Evolutionary conservation across 2,797 vertebrate genomes (phyloP), one percentile per base, ranked within the genome.

Genomic region (Nannoperca australis): DNA sequence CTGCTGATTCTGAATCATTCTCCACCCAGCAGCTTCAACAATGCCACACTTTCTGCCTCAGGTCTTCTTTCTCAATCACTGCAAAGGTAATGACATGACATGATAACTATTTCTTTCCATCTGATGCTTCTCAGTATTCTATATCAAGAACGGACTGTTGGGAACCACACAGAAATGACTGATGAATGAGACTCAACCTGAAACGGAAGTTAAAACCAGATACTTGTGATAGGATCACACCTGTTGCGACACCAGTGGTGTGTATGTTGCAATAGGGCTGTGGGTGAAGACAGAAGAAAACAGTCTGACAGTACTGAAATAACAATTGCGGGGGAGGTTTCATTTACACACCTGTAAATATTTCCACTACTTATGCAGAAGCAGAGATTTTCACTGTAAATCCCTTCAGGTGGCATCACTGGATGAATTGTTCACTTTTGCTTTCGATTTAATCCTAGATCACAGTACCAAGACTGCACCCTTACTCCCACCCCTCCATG

Each of bases 401-500:
- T 36, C 1, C 7, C 20, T 5, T 7, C 32, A 40, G 27, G 18
- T 73, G 38, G 20, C 18, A 7, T 24, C 18, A n/a, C 53, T 40
- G 1, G 3, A 59, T 54, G 6, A 42, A 58, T 72, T 50, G 4
- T 53, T 55, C 8, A 6, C 1, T 62, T 45, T 51, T 54, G 42
- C 34, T 42, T 73, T 74, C 51, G 4, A 63, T 72, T 81, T 36
- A 2, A 24, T 64, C 34, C 20, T 58, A 93, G 93, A 78, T 88
- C 73, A 53, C 76, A 72, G 44, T 3, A 59, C 50, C 73, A 51
- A 20, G 83, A 93, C 72, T 4, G 51, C 71, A 50, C 32, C 42
- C 64, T 91, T 2, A 62, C 63, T 64, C 87, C 85, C n/a, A 92
- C 89, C 9, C 88, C 88, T 34, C 84, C 83, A 7, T 95, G 89